Evolutionary conservation across 30 jellyfish, hydroid and myxozoan species (phyloP).

Genomic region (Morbakka virulenta): DNA sequence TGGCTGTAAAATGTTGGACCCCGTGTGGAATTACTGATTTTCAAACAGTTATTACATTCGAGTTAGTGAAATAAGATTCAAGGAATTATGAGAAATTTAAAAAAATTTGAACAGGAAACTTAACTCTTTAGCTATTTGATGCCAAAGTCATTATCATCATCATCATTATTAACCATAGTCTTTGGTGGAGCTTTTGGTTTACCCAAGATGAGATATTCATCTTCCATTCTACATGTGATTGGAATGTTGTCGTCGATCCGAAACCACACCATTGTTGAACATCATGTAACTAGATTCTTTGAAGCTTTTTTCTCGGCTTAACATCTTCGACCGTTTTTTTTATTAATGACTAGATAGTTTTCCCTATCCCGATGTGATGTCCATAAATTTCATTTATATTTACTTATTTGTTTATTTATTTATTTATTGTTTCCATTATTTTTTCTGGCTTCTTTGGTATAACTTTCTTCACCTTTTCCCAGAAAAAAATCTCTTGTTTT

Average conservation of each 20-base stretch:
- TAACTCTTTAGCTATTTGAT: too few relatives aligned
- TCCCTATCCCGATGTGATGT: neutral
- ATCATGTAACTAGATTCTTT: neutral
- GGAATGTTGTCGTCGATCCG: neutral
- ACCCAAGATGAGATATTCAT: neutral
- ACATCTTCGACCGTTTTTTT: neutral
- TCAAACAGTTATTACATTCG: too few relatives aligned
- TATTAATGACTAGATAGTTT: neutral
- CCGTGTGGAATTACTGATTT: too few relatives aligned
- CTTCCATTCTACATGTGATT: neutral
- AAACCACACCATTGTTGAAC: neutral
- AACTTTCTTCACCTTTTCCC: neutral
- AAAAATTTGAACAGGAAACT: too few relatives aligned
- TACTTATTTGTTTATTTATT: too few relatives aligned
- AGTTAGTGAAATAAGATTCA: too few relatives aligned
- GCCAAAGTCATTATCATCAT: too few relatives aligned
- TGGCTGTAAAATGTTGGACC: too few relatives aligned
- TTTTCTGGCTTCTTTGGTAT: neutral
- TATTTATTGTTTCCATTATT: neutral
- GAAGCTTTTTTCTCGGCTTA: neutral
- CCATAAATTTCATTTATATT: too few relatives aligned
- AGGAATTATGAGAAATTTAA: too few relatives aligned
- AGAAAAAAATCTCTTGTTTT: neutral
- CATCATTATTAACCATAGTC: neutral
- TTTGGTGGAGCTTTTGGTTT: neutral